These are phyloP conservation scores for Ditylenchus dipsaci DNA, from an alignment of 1,140 invertebrate species.

Conservation along the genomic window DNA sequence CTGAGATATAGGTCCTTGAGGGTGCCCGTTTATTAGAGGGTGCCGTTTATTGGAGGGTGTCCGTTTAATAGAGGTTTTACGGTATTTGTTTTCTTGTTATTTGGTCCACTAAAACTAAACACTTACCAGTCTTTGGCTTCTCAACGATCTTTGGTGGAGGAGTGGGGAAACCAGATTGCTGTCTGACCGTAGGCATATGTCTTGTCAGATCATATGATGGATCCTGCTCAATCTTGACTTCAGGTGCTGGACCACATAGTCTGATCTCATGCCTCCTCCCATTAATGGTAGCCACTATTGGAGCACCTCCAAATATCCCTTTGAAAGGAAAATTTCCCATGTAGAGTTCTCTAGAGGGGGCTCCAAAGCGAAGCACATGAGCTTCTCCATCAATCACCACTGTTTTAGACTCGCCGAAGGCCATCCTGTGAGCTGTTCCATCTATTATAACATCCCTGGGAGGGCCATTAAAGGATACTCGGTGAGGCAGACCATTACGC, in stretches of 20 bases:
- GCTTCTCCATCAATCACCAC: constrained; percentile 61
- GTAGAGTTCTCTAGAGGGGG: constrained; percentile 82
- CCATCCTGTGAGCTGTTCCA: constrained; percentile 37
- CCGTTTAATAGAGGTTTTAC: no score
- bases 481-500: constrained; percentile 48
- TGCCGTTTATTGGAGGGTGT: no score
- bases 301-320: constrained; percentile 84
- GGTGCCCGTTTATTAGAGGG: no score
- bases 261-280: constrained; percentile 76
- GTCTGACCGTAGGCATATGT: constrained; percentile 39
- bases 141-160: background rate
- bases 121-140: background rate
- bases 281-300: constrained; percentile 75
- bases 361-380: constrained; percentile 76
- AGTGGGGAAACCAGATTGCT: constrained; percentile 8
- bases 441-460: constrained; percentile 46
- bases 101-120: background rate
- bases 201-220: constrained; percentile 51
- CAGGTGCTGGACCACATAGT: constrained; percentile 73
- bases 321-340: constrained; percentile 80
- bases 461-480: constrained; percentile 45
- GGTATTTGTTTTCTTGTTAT: constrained; percentile 22
- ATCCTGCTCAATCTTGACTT: constrained; percentile 63
- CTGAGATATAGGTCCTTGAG: no score
- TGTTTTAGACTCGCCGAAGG: constrained; percentile 54